Evolutionary conservation across 2,888 invertebrate species (phyloP), one percentile per base, ranked within the genome.

Genomic region (Hipparchia semele): DNA sequence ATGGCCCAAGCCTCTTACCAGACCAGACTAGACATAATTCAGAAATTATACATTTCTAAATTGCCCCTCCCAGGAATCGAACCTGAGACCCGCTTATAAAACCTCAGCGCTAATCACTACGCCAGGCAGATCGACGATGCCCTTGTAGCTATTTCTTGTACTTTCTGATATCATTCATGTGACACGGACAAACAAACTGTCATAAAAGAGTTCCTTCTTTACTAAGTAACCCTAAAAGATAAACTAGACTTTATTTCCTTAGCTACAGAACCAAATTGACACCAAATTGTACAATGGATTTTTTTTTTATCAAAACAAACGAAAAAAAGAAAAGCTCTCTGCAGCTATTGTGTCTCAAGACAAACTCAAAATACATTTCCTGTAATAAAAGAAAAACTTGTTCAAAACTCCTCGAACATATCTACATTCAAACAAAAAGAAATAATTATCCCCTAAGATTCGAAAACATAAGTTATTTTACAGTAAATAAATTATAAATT

Each of bases 391-490:
- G n/a, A 75, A 58, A 74, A 61, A 62, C 74, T 71, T 71, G 8
- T 58, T 68, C 67, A 56, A 64, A 70, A 70, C 71, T 70, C 62
- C 69, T 71, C 62, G 51, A 73, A 39, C 6, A 49, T 49, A 64
- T 33, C 7, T n/a, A 54, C 54, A 67, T 45, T 56, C 56, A 56
- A 67, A 46, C 45, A 70, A 64, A 70, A 59, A 74, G 46, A 23
- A 64, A 23, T 73, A 56, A 64, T 23, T 23, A 64, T 5, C 39
- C 2, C 39, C 62, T 62, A 61, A 46, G 9, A 71, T 71, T 66
- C 60, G 60, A 71, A 23, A 66, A 78, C 74, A 77, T 76, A 77
- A 79, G 70, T 79, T 78, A 77, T 75, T 51, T 68, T 73, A 76
- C 68, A 76, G 54, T 73, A 74, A 75, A 78, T 75, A 73, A 77